Base-by-base conservation (phyloP, 2,113 vertebrate genomes). In the Python bivittatus region DNA sequence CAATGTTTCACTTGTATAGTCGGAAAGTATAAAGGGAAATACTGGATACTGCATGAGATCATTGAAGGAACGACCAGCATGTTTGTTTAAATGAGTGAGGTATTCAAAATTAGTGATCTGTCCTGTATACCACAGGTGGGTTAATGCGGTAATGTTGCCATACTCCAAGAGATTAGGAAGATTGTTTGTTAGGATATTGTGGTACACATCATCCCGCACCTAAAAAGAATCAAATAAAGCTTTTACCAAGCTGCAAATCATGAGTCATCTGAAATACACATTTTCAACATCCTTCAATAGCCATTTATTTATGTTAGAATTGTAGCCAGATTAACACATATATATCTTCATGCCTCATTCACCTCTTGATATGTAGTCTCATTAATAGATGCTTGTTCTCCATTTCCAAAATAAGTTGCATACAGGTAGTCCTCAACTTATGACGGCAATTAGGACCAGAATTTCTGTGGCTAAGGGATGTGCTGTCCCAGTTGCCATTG, bases 41-140 rank as follows among this genome's bases (percentile, higher is more conserved):
- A 99, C 99, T 0, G 99, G 99, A 95, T 99, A 99, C 95, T 99
- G 99, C 99, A 99, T 99, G 94, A 99, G 98, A 95, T 99, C 99
- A 90, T 99, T 99, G 97, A 99, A 99, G 94, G 99, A 99, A 93
- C 99, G 99, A 1, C 99, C 99, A 0, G 99, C 98, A 33, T 99
- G 99, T 96, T 99, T 99, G 97, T 99, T 99, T 94, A 99, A 97
- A 93, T 99, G 99, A 4, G 99, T 99, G 96, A 99, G 98, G 95
- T 99, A 99, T 94, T 99, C 99, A 91, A 99, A 99, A 97, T 99
- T 99, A 53, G 99, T 99, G 96, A 99, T 99, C 96, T 99, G 99
- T 56, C 99, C 98, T 44, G 99, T 98, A 93, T 98, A 98, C 99
- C 99, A 99, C 44, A 99, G 97, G 94, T 99, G 99, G 6, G 99